A percentile compares a stretch with the other conserved stretches of the same genome.
Evolutionary conservation across 2,113 vertebrate species (phyloP).

Genomic region (Etheostoma spectabile): DNA sequence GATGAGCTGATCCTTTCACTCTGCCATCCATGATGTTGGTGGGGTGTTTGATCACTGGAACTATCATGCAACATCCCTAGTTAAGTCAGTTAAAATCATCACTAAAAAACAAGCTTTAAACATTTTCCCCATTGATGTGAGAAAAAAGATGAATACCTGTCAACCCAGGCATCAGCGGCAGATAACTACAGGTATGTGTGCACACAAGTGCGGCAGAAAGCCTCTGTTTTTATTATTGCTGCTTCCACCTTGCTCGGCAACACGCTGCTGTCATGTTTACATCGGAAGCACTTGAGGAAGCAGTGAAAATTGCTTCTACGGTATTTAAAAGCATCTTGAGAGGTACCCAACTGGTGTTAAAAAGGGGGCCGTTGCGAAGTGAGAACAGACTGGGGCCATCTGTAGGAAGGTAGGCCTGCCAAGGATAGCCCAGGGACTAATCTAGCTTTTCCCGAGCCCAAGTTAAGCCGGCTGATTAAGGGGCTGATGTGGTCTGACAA

Average conservation of each 20-base stretch:
- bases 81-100: not conserved
- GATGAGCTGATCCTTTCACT: not conserved
- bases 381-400: conserved; percentile 27
- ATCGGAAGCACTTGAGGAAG: conserved; percentile 21
- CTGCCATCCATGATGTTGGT: not conserved
- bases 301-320: conserved; percentile 29
- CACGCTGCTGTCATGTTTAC: conserved; percentile 20
- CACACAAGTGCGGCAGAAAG: not conserved
- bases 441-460: conserved; percentile 14
- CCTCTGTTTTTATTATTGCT: conserved; percentile 11
- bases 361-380: conserved; percentile 22
- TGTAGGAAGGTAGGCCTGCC: conserved; percentile 20
- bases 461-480: conserved; percentile 16
- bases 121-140: not conserved
- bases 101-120: not conserved
- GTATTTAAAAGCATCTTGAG: conserved; percentile 35
- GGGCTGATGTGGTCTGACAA: conserved; percentile 50
- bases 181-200: not conserved
- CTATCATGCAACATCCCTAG: not conserved
- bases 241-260: conserved; percentile 21
- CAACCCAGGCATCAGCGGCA: not conserved
- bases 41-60: not conserved
- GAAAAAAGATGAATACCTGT: not conserved
- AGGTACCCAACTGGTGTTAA: conserved; percentile 18
- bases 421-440: conserved; percentile 14